phyloP scores from a whole-genome alignment of 1,140 invertebrate species.

The Leptopilina clavipes region DNA sequence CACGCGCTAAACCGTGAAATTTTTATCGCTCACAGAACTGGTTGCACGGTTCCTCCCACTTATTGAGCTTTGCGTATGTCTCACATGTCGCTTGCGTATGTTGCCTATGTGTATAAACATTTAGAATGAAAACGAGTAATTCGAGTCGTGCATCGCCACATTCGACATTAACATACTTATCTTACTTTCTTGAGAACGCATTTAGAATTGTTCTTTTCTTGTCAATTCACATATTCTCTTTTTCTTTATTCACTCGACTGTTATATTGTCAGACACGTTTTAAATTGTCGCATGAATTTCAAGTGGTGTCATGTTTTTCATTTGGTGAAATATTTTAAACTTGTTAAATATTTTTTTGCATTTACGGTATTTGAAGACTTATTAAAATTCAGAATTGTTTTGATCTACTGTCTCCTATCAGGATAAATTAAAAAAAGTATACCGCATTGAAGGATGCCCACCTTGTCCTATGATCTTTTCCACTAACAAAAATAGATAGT shows the following conservation, averaged over 20 bases:
- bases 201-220: conserved; percentile 13
- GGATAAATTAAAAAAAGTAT: no score
- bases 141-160: conserved; percentile 18
- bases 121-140: conserved; percentile 40
- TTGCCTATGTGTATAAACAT: not conserved
- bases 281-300: no score
- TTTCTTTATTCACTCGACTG: not conserved
- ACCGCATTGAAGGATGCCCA: no score
- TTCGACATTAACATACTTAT: conserved; percentile 39
- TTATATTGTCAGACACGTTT: not conserved
- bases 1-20: conserved; percentile 42
- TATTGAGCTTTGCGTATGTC: not conserved
- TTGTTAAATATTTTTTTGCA: no score
- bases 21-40: conserved; percentile 47
- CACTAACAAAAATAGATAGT: no score
- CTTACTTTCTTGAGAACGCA: conserved; percentile 9
- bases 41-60: conserved; percentile 36
- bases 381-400: no score
- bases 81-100: no score
- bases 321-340: no score
- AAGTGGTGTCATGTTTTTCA: no score
- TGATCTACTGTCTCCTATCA: no score
- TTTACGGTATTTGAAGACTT: no score
- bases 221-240: not conserved
- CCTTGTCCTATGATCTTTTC: no score